Percentiles rank a stretch among this genome's conserved stretches.
phyloP scores from a whole-genome alignment of 2,797 vertebrate genomes.

The Cyclura pinguis region DNA sequence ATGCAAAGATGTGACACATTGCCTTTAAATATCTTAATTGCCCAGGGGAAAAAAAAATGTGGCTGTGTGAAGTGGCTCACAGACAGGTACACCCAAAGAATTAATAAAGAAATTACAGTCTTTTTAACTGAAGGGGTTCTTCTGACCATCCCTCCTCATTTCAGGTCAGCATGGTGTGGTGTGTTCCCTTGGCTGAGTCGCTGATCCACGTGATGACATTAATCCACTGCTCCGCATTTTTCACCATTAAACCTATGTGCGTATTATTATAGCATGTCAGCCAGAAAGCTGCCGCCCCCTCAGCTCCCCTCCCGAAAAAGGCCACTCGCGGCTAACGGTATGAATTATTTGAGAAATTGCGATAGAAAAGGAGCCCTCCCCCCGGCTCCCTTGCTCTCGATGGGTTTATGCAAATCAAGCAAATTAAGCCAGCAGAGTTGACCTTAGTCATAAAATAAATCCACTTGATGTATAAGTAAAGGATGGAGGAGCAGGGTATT shows the following conservation, averaged over 20 bases:
- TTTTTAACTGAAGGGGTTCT: conserved; percentile 16
- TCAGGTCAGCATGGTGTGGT: conserved; percentile 38
- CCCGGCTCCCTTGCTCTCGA: conserved; percentile 41
- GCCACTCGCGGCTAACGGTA: conserved; percentile 61
- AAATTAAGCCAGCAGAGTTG: conserved; percentile 54
- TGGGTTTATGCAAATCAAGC: conserved; percentile 60
- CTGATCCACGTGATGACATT: conserved; percentile 66
- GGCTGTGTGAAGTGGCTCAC: too few relatives aligned
- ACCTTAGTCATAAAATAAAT: conserved; percentile 69
- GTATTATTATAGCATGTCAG: conserved; percentile 70
- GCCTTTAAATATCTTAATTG: too few relatives aligned
- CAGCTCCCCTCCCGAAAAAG: conserved; percentile 51
- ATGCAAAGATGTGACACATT: too few relatives aligned
- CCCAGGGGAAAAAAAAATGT: too few relatives aligned
- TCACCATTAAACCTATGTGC: conserved; percentile 66
- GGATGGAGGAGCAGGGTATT: not conserved
- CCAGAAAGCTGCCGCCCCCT: conserved; percentile 72
- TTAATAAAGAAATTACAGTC: conserved; percentile 53
- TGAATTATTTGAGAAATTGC: conserved; percentile 68
- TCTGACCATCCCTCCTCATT: conserved; percentile 35
- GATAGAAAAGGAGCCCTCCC: conserved; percentile 50
- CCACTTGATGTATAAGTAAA: conserved; percentile 41
- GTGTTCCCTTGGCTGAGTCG: conserved; percentile 24
- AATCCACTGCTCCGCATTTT: conserved; percentile 75
- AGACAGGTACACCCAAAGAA: conserved; percentile 14